Evolutionary conservation across 2,888 invertebrate species (phyloP), one percentile per base, ranked within the genome.

Genomic region (Tortrix viridana): DNA sequence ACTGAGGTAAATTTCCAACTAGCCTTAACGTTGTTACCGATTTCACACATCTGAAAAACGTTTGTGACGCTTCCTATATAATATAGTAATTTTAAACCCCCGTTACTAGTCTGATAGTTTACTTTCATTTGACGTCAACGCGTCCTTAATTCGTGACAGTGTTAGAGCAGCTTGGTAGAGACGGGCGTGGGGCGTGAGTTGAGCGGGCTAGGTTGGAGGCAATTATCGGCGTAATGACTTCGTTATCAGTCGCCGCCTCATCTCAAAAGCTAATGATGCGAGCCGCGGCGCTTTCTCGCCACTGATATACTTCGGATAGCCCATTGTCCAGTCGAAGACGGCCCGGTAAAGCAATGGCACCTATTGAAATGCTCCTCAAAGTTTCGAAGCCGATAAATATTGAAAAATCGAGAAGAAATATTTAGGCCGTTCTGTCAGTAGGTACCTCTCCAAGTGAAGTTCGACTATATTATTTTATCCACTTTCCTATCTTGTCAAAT

Each of bases 141-240:
- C 43, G 49, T 49, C 22, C 49, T 49, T 61, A 43, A 55, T 55
- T 76, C 75, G 70, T 69, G 67, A 70, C 69, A 71, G 67, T 67
- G 48, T 56, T 50, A 61, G n/a, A n/a, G 65, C 69, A 70, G 69
- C 49, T 56, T 65, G 67, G 61, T 68, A 65, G 71, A 65, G 32
- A 32, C 32, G 3, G 12, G 32, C 32, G 12, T 69, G 70, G 69
- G 71, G 73, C 72, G 72, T 77, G 71, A 71, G 75, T 74, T 81
- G 75, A 79, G 76, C 76, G 77, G 74, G 72, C 71, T 67, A 69
- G 76, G 74, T 76, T 75, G 75, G 71, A 78, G 77, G 81, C 79
- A 85, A 88, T 89, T 85, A 86, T 81, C 75, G 68, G 69, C 64
- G 76, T 86, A 87, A 88, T 88, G 81, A 80, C 80, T 83, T 86